These are phyloP conservation scores for Sporophila hypoxantha DNA, from an alignment of 2,113 vertebrate species.

Conservation along the genomic window DNA sequence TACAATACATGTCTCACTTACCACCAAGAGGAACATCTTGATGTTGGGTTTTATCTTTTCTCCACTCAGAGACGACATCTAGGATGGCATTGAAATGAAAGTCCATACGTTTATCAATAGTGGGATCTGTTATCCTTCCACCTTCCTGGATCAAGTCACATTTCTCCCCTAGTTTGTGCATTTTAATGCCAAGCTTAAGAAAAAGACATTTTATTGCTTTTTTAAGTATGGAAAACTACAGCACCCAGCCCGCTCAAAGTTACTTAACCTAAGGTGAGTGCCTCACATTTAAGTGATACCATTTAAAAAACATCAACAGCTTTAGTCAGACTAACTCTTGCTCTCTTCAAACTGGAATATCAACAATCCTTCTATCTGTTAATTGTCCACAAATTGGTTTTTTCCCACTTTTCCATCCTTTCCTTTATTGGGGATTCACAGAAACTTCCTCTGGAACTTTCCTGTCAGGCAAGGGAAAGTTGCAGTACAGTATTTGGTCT, in stretches of 20 bases:
- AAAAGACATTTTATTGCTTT: constrained; percentile 58
- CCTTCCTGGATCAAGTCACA: constrained; percentile 97
- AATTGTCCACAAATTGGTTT: neutral
- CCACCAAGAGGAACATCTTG: constrained; percentile 91
- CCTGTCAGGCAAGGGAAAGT: neutral
- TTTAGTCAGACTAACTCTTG: neutral
- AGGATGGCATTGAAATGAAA: constrained; percentile 98
- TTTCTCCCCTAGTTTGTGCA: constrained; percentile 91
- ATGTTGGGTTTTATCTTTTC: constrained; percentile 92
- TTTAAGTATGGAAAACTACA: constrained; percentile 31
- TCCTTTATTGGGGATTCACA: neutral
- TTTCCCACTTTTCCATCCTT: neutral
- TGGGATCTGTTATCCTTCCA: constrained; percentile 85
- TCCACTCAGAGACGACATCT: constrained; percentile 97
- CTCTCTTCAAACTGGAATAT: neutral
- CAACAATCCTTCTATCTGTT: neutral
- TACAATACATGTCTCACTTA: constrained; percentile 56
- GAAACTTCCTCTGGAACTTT: neutral
- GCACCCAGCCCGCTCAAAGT: neutral
- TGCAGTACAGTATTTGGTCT: neutral
- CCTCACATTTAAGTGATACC: neutral
- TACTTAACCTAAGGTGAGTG: neutral
- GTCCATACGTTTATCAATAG: constrained; percentile 98
- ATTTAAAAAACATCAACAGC: neutral
- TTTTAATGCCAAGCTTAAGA: constrained; percentile 88